A percentile compares a stretch with the other conserved stretches of the same genome.
These are phyloP conservation scores for Brachionus angularis DNA, from an alignment of 1,140 invertebrate genomes.

Conservation along the genomic window DNA sequence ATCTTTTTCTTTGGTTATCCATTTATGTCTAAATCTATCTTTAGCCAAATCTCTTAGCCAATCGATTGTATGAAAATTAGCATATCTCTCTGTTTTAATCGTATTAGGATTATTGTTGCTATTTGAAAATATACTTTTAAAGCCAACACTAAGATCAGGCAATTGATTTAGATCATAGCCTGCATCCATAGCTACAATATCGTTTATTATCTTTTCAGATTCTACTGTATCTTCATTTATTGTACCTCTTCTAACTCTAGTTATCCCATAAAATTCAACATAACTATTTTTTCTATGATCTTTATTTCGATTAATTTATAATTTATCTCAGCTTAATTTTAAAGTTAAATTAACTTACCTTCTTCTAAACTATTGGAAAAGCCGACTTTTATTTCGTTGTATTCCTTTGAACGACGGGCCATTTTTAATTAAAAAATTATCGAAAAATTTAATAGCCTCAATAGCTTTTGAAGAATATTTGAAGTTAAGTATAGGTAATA, in stretches of 20 bases:
- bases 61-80: constrained; percentile 99
- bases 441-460: too few species aligned
- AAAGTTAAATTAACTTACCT: too few species aligned
- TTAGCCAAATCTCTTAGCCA: constrained; percentile 96
- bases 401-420: too few species aligned
- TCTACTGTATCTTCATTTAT: constrained; percentile 1
- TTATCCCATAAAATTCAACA: constrained; percentile 27
- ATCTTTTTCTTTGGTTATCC: constrained; percentile 63
- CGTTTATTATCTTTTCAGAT: constrained; percentile 18
- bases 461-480: too few species aligned
- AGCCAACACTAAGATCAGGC: constrained; percentile 8
- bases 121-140: constrained; percentile 3
- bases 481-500: too few species aligned
- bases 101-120: background rate
- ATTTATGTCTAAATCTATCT: constrained; percentile 91
- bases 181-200: constrained; percentile 26
- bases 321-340: too few species aligned
- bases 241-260: constrained; percentile 1
- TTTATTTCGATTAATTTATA: background rate
- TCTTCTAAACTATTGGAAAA: too few species aligned
- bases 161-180: background rate
- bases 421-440: too few species aligned
- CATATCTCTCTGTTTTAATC: constrained; percentile 64
- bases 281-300: constrained; percentile 4
- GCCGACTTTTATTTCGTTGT: too few species aligned